Evolutionary conservation across 2,888 invertebrate species (phyloP).

Genomic region (Tinea semifulvella): DNA sequence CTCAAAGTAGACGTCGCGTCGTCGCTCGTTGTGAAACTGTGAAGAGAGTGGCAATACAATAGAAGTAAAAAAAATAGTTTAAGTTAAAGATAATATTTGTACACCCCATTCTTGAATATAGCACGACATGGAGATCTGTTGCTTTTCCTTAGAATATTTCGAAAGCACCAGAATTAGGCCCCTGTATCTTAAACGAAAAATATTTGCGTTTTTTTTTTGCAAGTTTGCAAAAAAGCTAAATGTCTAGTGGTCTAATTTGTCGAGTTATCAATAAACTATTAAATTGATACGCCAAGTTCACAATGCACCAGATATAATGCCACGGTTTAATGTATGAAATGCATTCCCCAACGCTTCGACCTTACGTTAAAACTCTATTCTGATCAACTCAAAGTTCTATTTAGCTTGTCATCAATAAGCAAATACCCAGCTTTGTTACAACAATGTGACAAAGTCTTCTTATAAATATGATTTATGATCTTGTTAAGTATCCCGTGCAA

Average conservation of each 20-base stretch:
- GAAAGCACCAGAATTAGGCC: no score
- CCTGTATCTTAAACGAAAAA: no score
- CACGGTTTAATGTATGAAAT: constrained; percentile 4
- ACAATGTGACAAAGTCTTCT: constrained; percentile 61
- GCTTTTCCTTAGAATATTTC: no score
- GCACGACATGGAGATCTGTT: no score
- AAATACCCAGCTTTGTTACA: constrained; percentile 30
- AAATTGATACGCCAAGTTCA: neutral
- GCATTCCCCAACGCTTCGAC: neutral
- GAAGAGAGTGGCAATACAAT: no score
- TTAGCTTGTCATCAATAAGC: constrained; percentile 7
- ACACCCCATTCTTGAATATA: no score
- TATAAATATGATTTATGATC: constrained; percentile 61
- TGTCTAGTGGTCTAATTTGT: neutral
- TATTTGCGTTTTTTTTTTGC: no score
- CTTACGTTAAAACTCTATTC: neutral
- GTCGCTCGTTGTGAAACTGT: no score
- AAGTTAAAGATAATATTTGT: no score
- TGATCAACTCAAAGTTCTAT: neutral
- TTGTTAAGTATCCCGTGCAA: constrained; percentile 63
- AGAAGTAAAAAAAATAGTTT: no score
- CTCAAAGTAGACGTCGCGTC: no score
- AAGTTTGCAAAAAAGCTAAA: no score
- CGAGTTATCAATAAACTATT: constrained; percentile 6
- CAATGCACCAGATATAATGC: constrained; percentile 2